Evolutionary conservation across 1,140 invertebrate genomes (phyloP), one percentile per base, ranked within the genome.

Genomic region (Cardiocondyla obscurior): DNA sequence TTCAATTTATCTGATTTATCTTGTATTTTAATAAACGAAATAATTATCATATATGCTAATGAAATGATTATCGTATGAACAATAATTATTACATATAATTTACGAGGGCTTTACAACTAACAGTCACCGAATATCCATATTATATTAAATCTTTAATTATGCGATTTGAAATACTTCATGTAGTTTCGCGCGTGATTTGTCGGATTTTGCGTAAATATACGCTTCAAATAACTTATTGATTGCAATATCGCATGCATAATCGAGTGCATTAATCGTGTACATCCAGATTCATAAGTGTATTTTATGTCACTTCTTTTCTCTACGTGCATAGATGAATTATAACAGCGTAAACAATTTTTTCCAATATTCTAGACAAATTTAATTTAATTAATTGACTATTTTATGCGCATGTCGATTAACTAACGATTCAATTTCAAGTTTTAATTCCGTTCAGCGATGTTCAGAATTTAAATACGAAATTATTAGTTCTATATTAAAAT

Each of bases 21-120:
- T n/a, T 69, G 0, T 16, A 14, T 6, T 19, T 51, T 14, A n/a
- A 8, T 7, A 12, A 33, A 30, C 12, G 12, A 49, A 39, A 65
- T 65, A 51, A 70, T 51, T 70, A 33, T 39, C 7, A 6, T 39
- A 39, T 39, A 10, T 30, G 28, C 30, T 58, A 58, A 58, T 58
- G 2, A 33, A 58, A 33, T 33, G 10, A 33, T 58, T 58, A 58
- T n/a, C 57, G 10, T 58, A 1, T 25, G 5, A 1, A 22, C 8
- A 25, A 53, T 53, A 53, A n/a, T 46, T 46, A 57, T 58, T 58
- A 58, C 19, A 44, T 49, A 49, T 49, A 69, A 69, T 69, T 33
- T 69, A 46, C 2, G 19, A 28, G 12, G 39, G 0, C 5, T 42
- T 10, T 67, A 25, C 19, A 19, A 67, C 28, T 70, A 36, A 12